Evolutionary conservation across 1,140 invertebrate genomes (phyloP), one percentile per base, ranked within the genome.

Genomic region (Mamestra configurata): DNA sequence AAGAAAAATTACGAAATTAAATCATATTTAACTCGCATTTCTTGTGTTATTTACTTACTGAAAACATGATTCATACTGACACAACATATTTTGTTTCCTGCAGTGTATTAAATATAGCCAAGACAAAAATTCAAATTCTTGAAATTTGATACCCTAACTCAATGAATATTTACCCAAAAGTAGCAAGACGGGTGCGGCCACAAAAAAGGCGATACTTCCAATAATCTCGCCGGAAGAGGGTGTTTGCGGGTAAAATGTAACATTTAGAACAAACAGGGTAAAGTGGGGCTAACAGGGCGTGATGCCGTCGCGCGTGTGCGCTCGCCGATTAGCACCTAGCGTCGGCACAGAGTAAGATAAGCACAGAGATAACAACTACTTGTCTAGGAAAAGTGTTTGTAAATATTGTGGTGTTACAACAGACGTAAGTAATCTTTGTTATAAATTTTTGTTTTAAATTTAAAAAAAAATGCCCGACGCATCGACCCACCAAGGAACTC

Each of bases 1-100:
- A 94, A 92, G 92, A 94, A 90, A 92, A 93, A 92, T 93, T 93
- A 94, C 89, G 89, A 93, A 93, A 94, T 94, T 93, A 94, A 93
- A 94, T 92, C 90, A 93, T 94, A 94, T 94, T 94, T 94, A 94
- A 94, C 93, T 93, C 90, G 92, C 90, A 87, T 70, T 31, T 43
- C 2, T 78, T 73, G 46, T 70, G 40, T 61, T 59, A 55, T 59
- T 76, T 35, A 10, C 40, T 1, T 81, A 3, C 15, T 43, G 61
- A 43, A 51, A 51, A 55, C 8, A 55, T 55, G 1, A 49, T 15
- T 4, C n/a, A 18, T 6, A 49, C 13, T n/a, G 13, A 49, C 4
- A 13, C 6, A 5, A 49, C 27, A 31, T 31, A 3, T 3, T 5
- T 31, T 31, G 5, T 31, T 31, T 5, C 27, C 27, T 31, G 27